phyloP scores from a whole-genome alignment of 1,140 invertebrate genomes.

The Thalassaphorura encarpata region DNA sequence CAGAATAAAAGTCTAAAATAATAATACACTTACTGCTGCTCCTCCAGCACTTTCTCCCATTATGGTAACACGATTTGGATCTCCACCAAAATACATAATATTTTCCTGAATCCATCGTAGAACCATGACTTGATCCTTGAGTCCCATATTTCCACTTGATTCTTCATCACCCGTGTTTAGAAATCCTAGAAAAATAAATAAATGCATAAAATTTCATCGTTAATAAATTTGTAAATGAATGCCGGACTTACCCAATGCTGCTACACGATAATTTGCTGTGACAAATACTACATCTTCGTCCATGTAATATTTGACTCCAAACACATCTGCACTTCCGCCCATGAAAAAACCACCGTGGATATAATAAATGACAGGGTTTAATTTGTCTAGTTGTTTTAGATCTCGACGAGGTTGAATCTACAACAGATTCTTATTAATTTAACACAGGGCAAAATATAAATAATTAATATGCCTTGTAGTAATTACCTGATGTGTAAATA shows the following conservation, averaged over 20 bases:
- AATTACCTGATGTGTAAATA: conserved; percentile 44
- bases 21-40: neutral
- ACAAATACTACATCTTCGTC: conserved; percentile 50
- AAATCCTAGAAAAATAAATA: conserved; percentile 35
- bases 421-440: no score
- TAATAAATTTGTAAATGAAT: no score
- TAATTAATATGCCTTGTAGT: no score
- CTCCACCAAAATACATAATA: conserved; percentile 53
- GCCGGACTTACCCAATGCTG: conserved; percentile 42
- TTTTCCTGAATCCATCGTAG: conserved; percentile 9
- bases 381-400: neutral
- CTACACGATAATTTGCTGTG: conserved; percentile 54
- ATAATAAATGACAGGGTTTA: neutral
- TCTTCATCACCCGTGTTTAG: conserved; percentile 39
- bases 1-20: neutral
- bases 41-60: conserved; percentile 56
- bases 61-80: conserved; percentile 57
- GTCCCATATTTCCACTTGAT: conserved; percentile 42
- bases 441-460: no score
- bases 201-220: conserved; percentile 15
- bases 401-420: neutral
- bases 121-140: conserved; percentile 39
- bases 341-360: neutral
- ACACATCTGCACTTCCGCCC: conserved; percentile 39
- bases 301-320: conserved; percentile 49